Base-by-base conservation (phyloP, 2,888 invertebrate species). In the Troglohyphantes excavatus region DNA sequence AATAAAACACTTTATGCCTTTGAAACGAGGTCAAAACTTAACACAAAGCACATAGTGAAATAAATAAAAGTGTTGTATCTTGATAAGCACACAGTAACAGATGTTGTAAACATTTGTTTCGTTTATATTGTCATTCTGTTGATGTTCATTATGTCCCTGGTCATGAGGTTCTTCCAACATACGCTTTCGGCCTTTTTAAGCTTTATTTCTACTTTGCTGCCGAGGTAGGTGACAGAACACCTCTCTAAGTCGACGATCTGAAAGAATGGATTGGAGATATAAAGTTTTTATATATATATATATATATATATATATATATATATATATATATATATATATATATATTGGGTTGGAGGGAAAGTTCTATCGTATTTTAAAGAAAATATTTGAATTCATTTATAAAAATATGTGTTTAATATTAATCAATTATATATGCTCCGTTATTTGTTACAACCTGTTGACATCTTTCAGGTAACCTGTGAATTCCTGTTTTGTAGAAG, bases 141-240 rank as follows among this genome's bases (percentile, higher is more conserved):
- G n/a, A 67, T 27, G 29, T 29, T 68, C 67, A 68, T 29, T 43
- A 79, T 68, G 7, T 79, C 59, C n/a, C 67, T 27, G 21, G 17
- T 21, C 11, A 59, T n/a, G 29, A 98, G 93, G 92, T 95, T 95
- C 11, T 95, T 93, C 99, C 99, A 99, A 19, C 95, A 95, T 0
- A 65, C 39, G 0, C 96, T 95, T 92, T 97, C 97, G 0, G 95
- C 96, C 94, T 99, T 99, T 92, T 95, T 96, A 93, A 99, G 93
- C 93, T 96, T 97, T 27, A 99, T 96, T 94, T 99, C 99, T 39
- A 98, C 95, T 95, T 99, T 99, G 17, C 97, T 96, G 17, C 96
- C 96, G 92, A 96, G 94, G 96, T 98, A 96, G 61, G 95, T 95
- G 0, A 96, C 97, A 91, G 17, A 53, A 53, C 53, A 53, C 13